Conservation (phyloP, 1,140 invertebrate species). For the Adelges cooleyi region DNA sequence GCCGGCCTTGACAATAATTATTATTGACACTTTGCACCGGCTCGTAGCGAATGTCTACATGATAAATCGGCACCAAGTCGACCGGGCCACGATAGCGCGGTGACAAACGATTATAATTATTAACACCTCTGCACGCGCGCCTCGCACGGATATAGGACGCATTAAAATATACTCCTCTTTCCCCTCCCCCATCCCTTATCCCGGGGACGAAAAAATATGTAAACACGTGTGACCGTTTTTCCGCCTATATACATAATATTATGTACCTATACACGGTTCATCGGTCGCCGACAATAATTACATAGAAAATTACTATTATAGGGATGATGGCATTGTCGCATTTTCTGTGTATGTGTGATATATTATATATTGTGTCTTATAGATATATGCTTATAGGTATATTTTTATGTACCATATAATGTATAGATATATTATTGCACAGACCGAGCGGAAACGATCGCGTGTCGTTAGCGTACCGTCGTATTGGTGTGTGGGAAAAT, state of each 20-base stretch:
- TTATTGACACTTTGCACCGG: neutral
- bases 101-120: neutral
- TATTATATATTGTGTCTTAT: no score
- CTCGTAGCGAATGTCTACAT: slow-evolving; percentile 8
- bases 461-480: neutral
- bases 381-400: no score
- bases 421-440: neutral
- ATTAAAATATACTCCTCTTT: no score
- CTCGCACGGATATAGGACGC: neutral
- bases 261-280: no score
- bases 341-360: no score
- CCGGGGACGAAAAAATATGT: neutral
- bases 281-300: slow-evolving; percentile 6
- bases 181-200: neutral
- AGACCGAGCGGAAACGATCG: neutral
- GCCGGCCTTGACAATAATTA: no score
- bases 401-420: neutral
- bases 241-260: no score
- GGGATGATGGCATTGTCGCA: neutral
- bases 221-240: neutral
- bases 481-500: neutral
- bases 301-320: neutral
- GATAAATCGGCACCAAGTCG: slow-evolving; percentile 5
- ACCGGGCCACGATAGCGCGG: neutral
- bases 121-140: neutral